Conservation (phyloP, 2,888 invertebrate species). For the Andrena fulva region DNA sequence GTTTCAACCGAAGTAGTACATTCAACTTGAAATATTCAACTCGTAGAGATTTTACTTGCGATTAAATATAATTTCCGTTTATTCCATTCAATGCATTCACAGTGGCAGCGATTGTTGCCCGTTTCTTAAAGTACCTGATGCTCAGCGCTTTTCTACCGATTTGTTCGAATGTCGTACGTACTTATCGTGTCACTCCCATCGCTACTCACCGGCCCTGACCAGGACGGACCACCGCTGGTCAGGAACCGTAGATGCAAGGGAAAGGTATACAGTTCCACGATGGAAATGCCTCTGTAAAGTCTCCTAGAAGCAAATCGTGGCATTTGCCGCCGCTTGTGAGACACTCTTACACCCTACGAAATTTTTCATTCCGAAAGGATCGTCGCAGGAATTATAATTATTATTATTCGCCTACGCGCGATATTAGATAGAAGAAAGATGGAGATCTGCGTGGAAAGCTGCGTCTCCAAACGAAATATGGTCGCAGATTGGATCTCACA, state of each 20-base stretch:
- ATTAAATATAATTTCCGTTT: not conserved
- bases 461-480: no score
- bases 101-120: no score
- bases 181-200: not conserved
- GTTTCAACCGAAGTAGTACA: no score
- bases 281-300: conserved; percentile 37
- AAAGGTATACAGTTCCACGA: conserved; percentile 37
- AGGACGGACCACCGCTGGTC: conserved; percentile 35
- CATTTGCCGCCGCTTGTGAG: conserved; percentile 13
- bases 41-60: not conserved
- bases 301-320: conserved; percentile 36
- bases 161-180: not conserved
- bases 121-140: no score
- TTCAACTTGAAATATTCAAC: no score
- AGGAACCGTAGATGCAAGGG: conserved; percentile 27
- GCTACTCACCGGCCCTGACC: conserved; percentile 60
- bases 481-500: no score
- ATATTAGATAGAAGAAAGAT: no score
- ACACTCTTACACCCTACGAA: not conserved
- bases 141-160: not conserved
- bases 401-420: no score
- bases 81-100: no score
- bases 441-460: no score
- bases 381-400: not conserved
- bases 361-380: not conserved